Evolutionary conservation across 2,113 vertebrate species (phyloP).

Genomic region (Lethenteron camtschaticum): DNA sequence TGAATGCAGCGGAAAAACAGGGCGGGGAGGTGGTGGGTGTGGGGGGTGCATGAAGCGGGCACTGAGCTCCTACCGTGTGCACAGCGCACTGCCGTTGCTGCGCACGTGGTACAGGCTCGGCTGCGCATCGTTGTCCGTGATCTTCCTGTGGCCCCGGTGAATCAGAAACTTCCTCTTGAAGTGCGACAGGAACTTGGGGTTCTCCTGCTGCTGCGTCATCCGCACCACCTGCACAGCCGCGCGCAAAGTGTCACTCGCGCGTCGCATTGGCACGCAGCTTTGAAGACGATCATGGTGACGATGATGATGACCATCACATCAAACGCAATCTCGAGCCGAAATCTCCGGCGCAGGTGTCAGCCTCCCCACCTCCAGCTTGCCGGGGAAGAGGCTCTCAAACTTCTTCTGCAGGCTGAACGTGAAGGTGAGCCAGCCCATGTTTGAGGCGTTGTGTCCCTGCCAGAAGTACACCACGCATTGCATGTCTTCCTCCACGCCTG

Average conservation of each 20-base stretch:
- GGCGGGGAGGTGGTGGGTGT: neutral
- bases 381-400: slow-evolving; percentile 85
- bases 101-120: slow-evolving; percentile 87
- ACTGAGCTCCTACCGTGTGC: slow-evolving; percentile 40
- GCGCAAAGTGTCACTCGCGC: neutral
- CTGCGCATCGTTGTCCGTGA: slow-evolving; percentile 30
- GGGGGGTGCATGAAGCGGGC: neutral
- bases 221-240: slow-evolving; percentile 45
- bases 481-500: slow-evolving; percentile 48
- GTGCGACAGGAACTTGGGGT: slow-evolving; percentile 86
- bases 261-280: neutral
- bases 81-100: slow-evolving; percentile 79
- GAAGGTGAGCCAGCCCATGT: slow-evolving; percentile 98
- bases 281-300: neutral
- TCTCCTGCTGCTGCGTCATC: slow-evolving; percentile 98
- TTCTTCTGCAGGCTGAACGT: slow-evolving; percentile 98
- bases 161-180: slow-evolving; percentile 95
- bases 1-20: too few relatives aligned
- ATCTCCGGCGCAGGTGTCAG: neutral
- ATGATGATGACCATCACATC: neutral
- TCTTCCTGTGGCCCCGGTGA: slow-evolving; percentile 72
- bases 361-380: slow-evolving; percentile 54
- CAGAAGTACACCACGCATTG: slow-evolving; percentile 97
- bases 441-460: slow-evolving; percentile 90
- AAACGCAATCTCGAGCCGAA: neutral